Conservation (phyloP, 1,140 invertebrate species). For the Zaprionus tsacasi region DNA sequence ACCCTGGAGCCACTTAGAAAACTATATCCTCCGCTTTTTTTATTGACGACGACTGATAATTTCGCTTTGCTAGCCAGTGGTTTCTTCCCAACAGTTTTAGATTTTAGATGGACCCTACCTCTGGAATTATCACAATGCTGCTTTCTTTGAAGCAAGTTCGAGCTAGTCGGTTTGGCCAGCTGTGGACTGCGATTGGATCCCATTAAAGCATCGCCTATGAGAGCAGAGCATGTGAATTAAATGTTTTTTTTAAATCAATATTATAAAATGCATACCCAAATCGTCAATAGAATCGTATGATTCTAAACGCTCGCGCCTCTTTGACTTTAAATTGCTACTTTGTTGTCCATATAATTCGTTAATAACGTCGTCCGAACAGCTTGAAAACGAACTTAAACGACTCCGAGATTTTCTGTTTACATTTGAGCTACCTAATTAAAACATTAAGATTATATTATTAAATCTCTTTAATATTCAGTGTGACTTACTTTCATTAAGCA, state of each 20-base stretch:
- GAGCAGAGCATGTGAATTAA: not conserved
- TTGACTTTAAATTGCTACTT: slow-evolving; percentile 17
- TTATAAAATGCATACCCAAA: slow-evolving; percentile 42
- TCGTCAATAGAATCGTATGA: slow-evolving; percentile 65
- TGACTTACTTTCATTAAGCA: slow-evolving; percentile 45
- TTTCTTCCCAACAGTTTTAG: slow-evolving; percentile 7
- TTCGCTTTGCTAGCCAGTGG: not conserved
- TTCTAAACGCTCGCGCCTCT: slow-evolving; percentile 48
- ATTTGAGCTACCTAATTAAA: slow-evolving; percentile 31
- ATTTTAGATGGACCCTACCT: slow-evolving; percentile 6
- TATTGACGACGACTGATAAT: not conserved
- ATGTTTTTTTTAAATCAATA: not conserved
- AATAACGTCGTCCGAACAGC: slow-evolving; percentile 63
- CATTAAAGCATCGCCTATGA: slow-evolving; percentile 57
- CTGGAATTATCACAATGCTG: slow-evolving; percentile 11
- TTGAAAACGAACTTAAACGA: slow-evolving; percentile 46
- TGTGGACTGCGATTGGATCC: slow-evolving; percentile 29
- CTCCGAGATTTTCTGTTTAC: slow-evolving; percentile 19
- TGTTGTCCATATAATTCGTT: slow-evolving; percentile 51
- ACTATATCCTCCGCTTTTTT: not conserved
- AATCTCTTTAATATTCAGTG: not conserved
- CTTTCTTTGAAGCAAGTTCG: slow-evolving; percentile 27
- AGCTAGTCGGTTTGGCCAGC: slow-evolving; percentile 31
- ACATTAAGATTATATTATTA: not conserved
- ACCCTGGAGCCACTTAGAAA: slow-evolving; percentile 11